Evolutionary conservation across 2,888 invertebrate genomes (phyloP), one percentile per base, ranked within the genome.

Genomic region (Lamellibrachia satsuma): DNA sequence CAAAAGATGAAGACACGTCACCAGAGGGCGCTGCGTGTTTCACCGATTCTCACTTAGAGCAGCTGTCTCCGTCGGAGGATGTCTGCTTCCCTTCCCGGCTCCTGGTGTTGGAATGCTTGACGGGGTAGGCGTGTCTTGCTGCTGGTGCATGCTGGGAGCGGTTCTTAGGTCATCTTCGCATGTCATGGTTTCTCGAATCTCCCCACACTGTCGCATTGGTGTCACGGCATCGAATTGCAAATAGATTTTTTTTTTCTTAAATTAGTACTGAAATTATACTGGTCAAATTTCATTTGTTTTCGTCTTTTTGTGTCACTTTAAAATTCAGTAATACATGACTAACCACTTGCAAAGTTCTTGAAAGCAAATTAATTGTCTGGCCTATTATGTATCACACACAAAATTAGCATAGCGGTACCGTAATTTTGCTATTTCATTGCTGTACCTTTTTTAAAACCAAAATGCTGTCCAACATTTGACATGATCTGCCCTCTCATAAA

Each of bases 61-160:
- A 22, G 75, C 75, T 75, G 75, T 75, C 75, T 75, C 75, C 75
- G 22, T 75, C 39, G 39, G 39, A 39, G 39, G 75, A 75, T 22
- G 75, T 22, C 75, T 22, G 22, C 75, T 22, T 75, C 75, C 75
- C 15, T 39, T 39, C 22, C 22, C 6, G 75, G 9, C 55, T n/a
- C 75, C 75, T 75, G 75, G 75, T 75, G 75, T 75, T 75, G 75
- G 75, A 75, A 6, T 75, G 75, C 75, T 75, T 75, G 75, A 75
- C 22, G 75, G 75, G 75, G 75, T 75, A 75, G 75, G 75, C 75
- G 75, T 75, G 75, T 75, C 75, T 75, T 75, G 75, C 75, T 75
- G 75, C 75, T 75, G 75, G 75, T 75, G 75, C 75, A 75, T 75
- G 75, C 11, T 75, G 75, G 75, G 75, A 75, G 75, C 75, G 15